These are phyloP conservation scores for Nycticebus coucang DNA, from an alignment of 2,113 vertebrate species.

Conservation along the genomic window DNA sequence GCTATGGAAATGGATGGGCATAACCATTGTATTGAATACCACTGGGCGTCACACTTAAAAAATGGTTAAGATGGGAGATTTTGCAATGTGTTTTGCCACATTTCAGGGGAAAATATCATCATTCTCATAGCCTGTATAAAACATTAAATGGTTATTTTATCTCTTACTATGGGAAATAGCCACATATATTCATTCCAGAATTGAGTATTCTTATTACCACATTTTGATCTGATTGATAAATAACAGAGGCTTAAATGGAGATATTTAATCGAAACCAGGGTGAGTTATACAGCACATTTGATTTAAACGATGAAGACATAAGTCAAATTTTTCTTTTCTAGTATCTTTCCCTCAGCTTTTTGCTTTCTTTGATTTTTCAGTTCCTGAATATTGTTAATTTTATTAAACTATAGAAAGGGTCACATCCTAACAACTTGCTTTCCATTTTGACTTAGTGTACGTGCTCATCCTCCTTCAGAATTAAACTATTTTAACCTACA, in stretches of 20 bases:
- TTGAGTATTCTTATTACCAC: not conserved
- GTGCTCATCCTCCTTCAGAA: not conserved
- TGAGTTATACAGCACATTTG: not conserved
- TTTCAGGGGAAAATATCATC: not conserved
- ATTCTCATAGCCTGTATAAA: not conserved
- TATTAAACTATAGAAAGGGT: not conserved
- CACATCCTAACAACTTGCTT: not conserved
- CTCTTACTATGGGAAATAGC: not conserved
- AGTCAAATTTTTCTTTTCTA: not conserved
- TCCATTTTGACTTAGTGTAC: not conserved
- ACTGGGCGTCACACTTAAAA: not conserved
- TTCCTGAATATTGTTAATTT: not conserved
- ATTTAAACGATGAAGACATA: not conserved
- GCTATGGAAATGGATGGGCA: not conserved
- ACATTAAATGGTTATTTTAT: not conserved
- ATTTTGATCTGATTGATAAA: conserved; percentile 15
- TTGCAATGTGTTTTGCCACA: not conserved
- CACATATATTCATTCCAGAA: not conserved
- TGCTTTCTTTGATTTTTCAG: not conserved
- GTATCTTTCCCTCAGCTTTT: not conserved
- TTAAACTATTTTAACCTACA: not conserved
- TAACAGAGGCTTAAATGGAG: not conserved
- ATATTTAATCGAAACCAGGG: not conserved
- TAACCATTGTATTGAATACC: not conserved
- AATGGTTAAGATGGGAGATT: not conserved